A percentile compares a stretch with the other conserved stretches of the same genome.
These are phyloP conservation scores for Pygoscelis antarcticus DNA, from an alignment of 2,113 vertebrate species.

Conservation along the genomic window DNA sequence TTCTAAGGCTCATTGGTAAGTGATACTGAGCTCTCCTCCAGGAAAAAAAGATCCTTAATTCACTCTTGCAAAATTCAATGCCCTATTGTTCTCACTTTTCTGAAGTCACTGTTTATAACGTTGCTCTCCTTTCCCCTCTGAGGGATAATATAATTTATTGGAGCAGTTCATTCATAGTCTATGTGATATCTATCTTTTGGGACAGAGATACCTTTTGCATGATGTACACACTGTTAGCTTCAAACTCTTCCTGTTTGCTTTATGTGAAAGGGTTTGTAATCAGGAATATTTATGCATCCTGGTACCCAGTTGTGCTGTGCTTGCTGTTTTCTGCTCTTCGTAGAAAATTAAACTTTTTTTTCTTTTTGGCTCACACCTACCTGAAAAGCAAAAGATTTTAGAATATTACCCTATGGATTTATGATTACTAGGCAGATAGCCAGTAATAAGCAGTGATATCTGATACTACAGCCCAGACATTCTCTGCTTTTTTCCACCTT, in stretches of 20 bases:
- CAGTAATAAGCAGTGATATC: constrained; percentile 43
- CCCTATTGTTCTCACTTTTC: constrained; percentile 47
- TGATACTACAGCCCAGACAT: constrained; percentile 16
- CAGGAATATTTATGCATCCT: constrained; percentile 50
- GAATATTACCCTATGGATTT: constrained; percentile 45
- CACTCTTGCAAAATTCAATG: constrained; percentile 23
- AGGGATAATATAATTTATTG: constrained; percentile 60
- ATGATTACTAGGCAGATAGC: constrained; percentile 38
- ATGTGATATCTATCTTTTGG: constrained; percentile 58
- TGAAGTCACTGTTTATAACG: constrained; percentile 45
- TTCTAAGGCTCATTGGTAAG: constrained; percentile 34
- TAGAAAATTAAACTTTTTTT: constrained; percentile 50
- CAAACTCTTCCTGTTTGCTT: constrained; percentile 65
- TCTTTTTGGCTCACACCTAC: constrained; percentile 61
- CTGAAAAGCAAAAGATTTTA: constrained; percentile 58
- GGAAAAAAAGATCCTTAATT: constrained; percentile 24
- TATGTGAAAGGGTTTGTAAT: constrained; percentile 30
- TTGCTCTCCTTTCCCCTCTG: not conserved
- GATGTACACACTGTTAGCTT: constrained; percentile 60
- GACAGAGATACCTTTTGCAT: constrained; percentile 60
- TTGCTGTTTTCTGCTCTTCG: constrained; percentile 36
- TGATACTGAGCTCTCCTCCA: constrained; percentile 10
- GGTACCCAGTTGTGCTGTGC: constrained; percentile 46
- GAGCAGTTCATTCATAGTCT: constrained; percentile 56
- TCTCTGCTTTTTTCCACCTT: constrained; percentile 27